Conservation (phyloP, 2,113 vertebrate species). For the Balaeniceps rex region DNA sequence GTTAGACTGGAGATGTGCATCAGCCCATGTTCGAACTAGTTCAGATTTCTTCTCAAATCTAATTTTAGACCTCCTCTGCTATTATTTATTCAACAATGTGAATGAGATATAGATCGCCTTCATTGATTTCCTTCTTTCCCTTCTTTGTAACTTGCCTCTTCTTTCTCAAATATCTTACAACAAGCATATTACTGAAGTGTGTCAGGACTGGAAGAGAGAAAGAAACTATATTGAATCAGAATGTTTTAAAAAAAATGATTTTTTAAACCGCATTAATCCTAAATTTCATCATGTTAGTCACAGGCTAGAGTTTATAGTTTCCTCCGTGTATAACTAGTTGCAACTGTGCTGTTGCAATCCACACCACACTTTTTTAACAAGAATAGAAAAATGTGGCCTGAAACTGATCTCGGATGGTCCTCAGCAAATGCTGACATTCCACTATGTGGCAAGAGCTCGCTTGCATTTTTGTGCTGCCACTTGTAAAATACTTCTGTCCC, state of each 20-base stretch:
- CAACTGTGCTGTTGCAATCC: neutral
- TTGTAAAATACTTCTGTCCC: neutral
- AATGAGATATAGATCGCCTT: constrained; percentile 1
- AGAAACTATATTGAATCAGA: neutral
- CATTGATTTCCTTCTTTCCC: constrained; percentile 1
- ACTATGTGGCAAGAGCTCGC: neutral
- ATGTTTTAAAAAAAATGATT: neutral
- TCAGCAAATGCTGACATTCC: neutral
- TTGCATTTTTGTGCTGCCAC: neutral
- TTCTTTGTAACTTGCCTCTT: neutral
- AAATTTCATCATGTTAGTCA: neutral
- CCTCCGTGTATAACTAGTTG: neutral
- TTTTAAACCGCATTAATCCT: neutral
- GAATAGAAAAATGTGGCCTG: neutral
- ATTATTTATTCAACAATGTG: constrained; percentile 61
- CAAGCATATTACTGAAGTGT: neutral
- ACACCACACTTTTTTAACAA: neutral
- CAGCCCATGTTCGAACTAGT: neutral
- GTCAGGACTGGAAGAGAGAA: neutral
- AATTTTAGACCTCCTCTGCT: constrained; percentile 36
- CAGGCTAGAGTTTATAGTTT: neutral
- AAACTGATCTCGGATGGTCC: neutral
- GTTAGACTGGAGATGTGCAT: neutral
- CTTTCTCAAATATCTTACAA: neutral
- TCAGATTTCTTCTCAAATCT: constrained; percentile 21